These are phyloP conservation scores for Aspidiotus destructor DNA, from an alignment of 2,888 invertebrate genomes.

Conservation along the genomic window DNA sequence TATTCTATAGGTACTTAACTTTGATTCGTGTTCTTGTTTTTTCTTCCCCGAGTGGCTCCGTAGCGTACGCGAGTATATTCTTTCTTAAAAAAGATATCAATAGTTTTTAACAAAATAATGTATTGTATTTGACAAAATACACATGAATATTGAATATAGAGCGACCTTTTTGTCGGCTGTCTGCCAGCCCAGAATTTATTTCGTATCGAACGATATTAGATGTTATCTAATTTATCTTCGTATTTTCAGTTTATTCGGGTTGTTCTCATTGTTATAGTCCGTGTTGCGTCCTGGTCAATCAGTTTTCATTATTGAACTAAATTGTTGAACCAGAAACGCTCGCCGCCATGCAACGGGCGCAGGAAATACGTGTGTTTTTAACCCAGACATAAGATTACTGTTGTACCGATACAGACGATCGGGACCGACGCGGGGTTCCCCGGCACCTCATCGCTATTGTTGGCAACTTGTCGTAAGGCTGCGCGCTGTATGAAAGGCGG, in stretches of 20 bases:
- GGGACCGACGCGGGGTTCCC: too few relatives aligned
- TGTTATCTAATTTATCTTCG: slow-evolving; percentile 32
- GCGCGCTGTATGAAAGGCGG: too few relatives aligned
- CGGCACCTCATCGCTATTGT: too few relatives aligned
- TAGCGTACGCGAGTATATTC: not conserved
- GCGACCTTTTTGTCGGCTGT: slow-evolving; percentile 23
- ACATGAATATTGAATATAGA: slow-evolving; percentile 27
- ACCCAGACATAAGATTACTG: too few relatives aligned
- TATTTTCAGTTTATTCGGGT: slow-evolving; percentile 25
- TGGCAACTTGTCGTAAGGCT: too few relatives aligned
- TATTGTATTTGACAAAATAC: slow-evolving; percentile 31
- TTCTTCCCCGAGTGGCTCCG: not conserved
- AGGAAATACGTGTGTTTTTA: not conserved
- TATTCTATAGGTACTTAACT: not conserved
- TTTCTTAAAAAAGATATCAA: slow-evolving; percentile 25
- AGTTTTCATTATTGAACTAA: slow-evolving; percentile 28
- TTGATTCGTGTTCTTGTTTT: slow-evolving; percentile 10
- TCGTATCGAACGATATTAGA: slow-evolving; percentile 26
- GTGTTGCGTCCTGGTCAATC: slow-evolving; percentile 29
- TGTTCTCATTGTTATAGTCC: slow-evolving; percentile 26
- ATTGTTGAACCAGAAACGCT: slow-evolving; percentile 24
- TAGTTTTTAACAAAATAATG: slow-evolving; percentile 27
- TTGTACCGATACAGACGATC: too few relatives aligned
- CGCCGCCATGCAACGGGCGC: slow-evolving; percentile 2
- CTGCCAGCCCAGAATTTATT: slow-evolving; percentile 23